Conservation (phyloP, 2,797 vertebrate genomes). For the Acridotheres tristis region DNA sequence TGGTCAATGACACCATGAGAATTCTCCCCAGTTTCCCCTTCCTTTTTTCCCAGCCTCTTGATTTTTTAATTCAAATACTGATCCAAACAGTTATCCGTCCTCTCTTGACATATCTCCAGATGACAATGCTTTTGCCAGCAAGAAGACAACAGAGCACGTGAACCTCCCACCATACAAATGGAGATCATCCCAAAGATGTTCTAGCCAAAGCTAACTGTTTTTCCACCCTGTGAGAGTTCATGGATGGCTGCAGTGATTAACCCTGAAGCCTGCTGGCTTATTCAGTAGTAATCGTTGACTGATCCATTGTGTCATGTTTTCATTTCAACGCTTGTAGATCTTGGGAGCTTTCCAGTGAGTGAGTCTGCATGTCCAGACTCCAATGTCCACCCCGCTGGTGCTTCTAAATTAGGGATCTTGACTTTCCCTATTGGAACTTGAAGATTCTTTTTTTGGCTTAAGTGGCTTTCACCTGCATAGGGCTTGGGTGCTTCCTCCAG, state of each 20-base stretch:
- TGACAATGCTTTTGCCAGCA: background rate
- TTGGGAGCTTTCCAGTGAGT: conserved; percentile 44
- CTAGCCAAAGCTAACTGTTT: background rate
- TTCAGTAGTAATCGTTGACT: background rate
- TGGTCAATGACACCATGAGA: background rate
- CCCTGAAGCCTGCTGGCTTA: background rate
- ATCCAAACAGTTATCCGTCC: background rate
- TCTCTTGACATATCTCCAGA: background rate
- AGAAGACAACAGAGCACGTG: background rate
- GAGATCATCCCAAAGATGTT: background rate
- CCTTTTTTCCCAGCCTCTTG: background rate
- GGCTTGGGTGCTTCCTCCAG: background rate
- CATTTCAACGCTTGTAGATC: background rate
- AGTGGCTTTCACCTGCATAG: background rate
- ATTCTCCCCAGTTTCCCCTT: background rate
- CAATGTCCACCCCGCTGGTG: background rate
- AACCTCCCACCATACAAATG: background rate
- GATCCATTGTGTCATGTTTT: conserved; percentile 59
- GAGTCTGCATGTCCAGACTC: background rate
- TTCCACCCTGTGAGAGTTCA: background rate
- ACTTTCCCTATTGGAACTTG: background rate
- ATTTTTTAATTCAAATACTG: background rate
- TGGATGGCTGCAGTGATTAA: conserved; percentile 39
- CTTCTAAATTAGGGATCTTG: background rate
- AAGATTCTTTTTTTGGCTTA: background rate